Base-by-base conservation (phyloP, 2,797 vertebrate genomes). In the Podarcis lilfordi region DNA sequence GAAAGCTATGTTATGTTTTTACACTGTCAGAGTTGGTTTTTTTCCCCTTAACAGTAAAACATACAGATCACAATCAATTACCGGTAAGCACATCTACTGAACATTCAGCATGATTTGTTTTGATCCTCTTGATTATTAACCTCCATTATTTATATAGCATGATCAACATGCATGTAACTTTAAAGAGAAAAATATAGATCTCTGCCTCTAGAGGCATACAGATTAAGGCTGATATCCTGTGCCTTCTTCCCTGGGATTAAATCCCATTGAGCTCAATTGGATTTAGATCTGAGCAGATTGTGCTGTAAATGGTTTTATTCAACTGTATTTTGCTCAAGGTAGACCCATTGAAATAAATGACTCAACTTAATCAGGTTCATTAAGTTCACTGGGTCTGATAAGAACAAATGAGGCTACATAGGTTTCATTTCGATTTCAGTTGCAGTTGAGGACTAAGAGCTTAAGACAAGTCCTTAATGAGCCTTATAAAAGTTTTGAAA, bases 381-480 rank as follows among this genome's bases (percentile, higher is more conserved):
- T 50, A 50, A 50, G 11, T 50, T 50, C 50, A 50, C 50, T 50
- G 11, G 50, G 50, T 50, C 50, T 13, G 50, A 50, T 50, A 50
- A 13, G 50, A 72, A 25, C 23, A 71, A 68, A 55, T 50, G 37
- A 32, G 32, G 27, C 32, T 69, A 29, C 55, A 88, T 21, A 4
- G 19, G 8, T 15, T 40, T 43, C 8, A 29, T 19, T 71, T 40
- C 43, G 76, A 32, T 71, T 84, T 79, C 76, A 15, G 13, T 29
- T 43, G 29, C 59, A 29, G 10, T 27, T 61, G 25, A 45, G 37
- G 35, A 71, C 76, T 43, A 88, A 80, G 15, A 64, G 43, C 64
- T 88, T 87, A 68, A 88, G 21, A n/a, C 75, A 72, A 88, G 79
- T 32, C 32, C 7, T 43, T 88, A 88, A 84, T 43, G 27, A 40